Conservation (phyloP, 2,797 vertebrate genomes). For the Myotis myotis region DNA sequence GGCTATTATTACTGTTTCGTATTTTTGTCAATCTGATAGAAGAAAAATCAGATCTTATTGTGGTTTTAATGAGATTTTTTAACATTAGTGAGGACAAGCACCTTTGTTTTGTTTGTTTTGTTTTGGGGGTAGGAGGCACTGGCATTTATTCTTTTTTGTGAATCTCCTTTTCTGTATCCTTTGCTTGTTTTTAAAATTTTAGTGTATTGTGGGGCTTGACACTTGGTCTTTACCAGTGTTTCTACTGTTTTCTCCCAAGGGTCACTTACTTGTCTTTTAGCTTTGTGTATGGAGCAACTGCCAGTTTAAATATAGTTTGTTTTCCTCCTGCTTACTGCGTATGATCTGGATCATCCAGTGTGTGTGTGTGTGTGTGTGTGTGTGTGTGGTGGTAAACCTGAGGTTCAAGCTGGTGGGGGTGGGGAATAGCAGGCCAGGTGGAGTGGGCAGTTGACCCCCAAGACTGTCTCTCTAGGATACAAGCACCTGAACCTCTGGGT, state of each 20-base stretch:
- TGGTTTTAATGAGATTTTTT: conserved; percentile 27
- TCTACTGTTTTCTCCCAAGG: conserved; percentile 2
- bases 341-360: conserved; percentile 33
- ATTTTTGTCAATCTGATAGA: not conserved
- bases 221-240: not conserved
- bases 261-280: conserved; percentile 65
- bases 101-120: not conserved
- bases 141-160: not conserved
- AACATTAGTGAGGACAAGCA: not conserved
- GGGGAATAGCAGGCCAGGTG: not conserved
- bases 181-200: not conserved
- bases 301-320: conserved; percentile 79
- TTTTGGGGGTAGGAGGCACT: not conserved
- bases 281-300: conserved; percentile 71
- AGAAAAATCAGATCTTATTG: conserved; percentile 26
- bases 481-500: not conserved
- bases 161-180: not conserved
- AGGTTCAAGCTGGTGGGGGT: not conserved
- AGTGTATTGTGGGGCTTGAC: not conserved
- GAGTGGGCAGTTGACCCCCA: not conserved
- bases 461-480: not conserved
- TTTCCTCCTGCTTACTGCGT: conserved; percentile 62
- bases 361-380: not conserved
- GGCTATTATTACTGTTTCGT: not conserved
- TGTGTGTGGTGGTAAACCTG: conserved; percentile 36